Base-by-base conservation (phyloP, 2,113 vertebrate species). In the Bujurquina vittata region DNA sequence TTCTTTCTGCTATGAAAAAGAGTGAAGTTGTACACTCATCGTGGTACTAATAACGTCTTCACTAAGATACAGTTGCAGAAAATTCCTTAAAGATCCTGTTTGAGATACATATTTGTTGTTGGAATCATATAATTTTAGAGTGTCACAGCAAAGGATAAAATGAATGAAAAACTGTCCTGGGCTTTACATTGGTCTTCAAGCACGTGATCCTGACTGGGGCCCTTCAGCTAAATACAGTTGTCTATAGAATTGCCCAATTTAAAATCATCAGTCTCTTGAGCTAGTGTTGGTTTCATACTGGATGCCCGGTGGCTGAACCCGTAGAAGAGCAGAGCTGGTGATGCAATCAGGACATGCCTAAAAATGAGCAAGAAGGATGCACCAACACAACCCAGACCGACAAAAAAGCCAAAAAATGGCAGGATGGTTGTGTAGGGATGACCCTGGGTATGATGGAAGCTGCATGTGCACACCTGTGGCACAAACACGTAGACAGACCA, bases 391-490 rank as follows among this genome's bases (percentile, higher is more conserved):
- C 94, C 93, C 58, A 98, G 93, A 1, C 96, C 96, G 0, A 96
- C 20, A 57, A 97, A 92, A 73, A 98, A 97, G 91, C 96, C 97
- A 88, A 97, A 69, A 58, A 94, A 96, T 72, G 97, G 91, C 79
- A 98, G 88, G 78, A 97, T 89, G 31, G 97, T 97, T 92, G 93
- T 95, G 82, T 97, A 98, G 10, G 96, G 97, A 3, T 94, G 95
- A 7, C 97, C 96, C 55, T 14, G 77, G 17, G 93, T 92, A 3
- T 96, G 96, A 83, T 98, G 94, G 90, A 98, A 98, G 85, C 97
- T 98, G 90, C 97, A 98, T 20, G 96, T 97, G 88, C 97, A 98
- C 23, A 98, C 97, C 20, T 96, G 92, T 1, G 96, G 94, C 26
- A 96, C 95, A 26, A 97, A 95, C 17, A 94, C 89, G 0, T 94